Conservation (phyloP, 2,797 vertebrate genomes). For the Chelon auratus region DNA sequence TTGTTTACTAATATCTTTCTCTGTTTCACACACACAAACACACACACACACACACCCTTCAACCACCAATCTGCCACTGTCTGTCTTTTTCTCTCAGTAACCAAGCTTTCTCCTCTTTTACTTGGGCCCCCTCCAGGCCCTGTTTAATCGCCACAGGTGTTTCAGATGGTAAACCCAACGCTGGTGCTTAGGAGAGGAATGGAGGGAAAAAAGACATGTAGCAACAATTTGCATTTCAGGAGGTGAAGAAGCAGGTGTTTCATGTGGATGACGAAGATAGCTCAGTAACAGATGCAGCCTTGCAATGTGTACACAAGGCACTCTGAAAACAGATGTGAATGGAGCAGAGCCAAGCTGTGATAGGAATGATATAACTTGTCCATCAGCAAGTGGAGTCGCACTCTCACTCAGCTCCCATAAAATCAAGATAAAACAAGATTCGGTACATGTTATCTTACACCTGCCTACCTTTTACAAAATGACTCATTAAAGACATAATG, state of each 20-base stretch:
- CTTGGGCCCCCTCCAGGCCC: slow-evolving; percentile 8
- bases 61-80: slow-evolving; percentile 14
- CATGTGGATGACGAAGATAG: slow-evolving; percentile 26
- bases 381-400: background rate
- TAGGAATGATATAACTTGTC: background rate
- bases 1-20: slow-evolving; percentile 17
- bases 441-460: background rate
- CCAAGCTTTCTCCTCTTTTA: slow-evolving; percentile 1
- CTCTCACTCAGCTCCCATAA: slow-evolving; percentile 9
- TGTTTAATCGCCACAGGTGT: slow-evolving; percentile 38
- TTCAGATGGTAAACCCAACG: slow-evolving; percentile 22
- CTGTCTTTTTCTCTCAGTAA: slow-evolving; percentile 14
- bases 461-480: slow-evolving; percentile 11
- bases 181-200: slow-evolving; percentile 10
- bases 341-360: slow-evolving; percentile 9
- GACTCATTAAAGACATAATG: slow-evolving; percentile 14
- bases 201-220: slow-evolving; percentile 2
- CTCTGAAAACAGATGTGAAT: slow-evolving; percentile 31
- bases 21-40: slow-evolving; percentile 9
- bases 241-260: slow-evolving; percentile 28
- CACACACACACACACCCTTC: slow-evolving; percentile 23
- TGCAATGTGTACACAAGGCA: slow-evolving; percentile 18
- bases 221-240: slow-evolving; percentile 21
- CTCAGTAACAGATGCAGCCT: slow-evolving; percentile 31
- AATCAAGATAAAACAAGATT: slow-evolving; percentile 13